Evolutionary conservation across 2,797 vertebrate genomes (phyloP).

Genomic region (Leontocebus nigricollis): DNA sequence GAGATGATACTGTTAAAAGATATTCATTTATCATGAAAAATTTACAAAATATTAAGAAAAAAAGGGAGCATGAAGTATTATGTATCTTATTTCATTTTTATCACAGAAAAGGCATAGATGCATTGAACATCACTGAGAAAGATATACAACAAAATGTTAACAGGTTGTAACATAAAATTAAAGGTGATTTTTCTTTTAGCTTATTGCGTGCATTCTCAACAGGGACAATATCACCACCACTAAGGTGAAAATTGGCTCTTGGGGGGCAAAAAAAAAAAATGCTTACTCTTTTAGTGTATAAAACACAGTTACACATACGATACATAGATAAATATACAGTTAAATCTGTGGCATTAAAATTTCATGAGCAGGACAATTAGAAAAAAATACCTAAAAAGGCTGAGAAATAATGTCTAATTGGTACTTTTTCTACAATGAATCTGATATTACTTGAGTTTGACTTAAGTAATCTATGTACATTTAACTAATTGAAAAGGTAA

Average conservation of each 20-base stretch:
- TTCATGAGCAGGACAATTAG: neutral
- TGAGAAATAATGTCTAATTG: neutral
- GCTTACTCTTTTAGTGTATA: neutral
- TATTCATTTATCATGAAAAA: conserved; percentile 25
- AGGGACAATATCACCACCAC: neutral
- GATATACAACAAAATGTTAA: neutral
- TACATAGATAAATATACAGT: neutral
- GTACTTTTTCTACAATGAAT: neutral
- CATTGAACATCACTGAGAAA: neutral
- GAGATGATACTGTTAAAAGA: neutral
- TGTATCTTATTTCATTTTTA: conserved; percentile 7
- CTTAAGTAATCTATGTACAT: neutral
- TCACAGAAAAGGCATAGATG: neutral
- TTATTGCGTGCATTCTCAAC: neutral
- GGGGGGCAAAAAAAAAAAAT: neutral
- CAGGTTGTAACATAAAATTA: neutral
- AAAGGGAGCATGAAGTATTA: conserved; percentile 1
- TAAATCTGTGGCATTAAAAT: neutral
- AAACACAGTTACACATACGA: neutral
- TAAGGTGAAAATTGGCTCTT: neutral
- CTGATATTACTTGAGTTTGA: neutral
- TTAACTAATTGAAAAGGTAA: conserved; percentile 28
- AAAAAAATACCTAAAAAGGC: neutral
- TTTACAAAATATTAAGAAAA: neutral
- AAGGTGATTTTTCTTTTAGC: neutral